Base-by-base conservation (phyloP, 2,888 invertebrate species). In the Torymus texanus region DNA sequence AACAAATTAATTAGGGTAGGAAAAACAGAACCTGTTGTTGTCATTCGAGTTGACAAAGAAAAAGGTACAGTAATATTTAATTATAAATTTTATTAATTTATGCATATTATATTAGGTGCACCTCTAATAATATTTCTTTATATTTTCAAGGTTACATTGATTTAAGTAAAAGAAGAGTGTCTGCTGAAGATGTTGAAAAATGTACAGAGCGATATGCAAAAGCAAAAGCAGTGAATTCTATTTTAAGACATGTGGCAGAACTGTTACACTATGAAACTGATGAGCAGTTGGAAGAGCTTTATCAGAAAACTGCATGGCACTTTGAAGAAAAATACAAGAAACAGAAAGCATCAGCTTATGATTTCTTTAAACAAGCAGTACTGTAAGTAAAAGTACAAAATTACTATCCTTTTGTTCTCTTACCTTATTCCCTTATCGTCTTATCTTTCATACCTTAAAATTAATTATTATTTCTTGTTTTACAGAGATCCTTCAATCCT, bases 1-100 rank as follows among this genome's bases (percentile, higher is more conserved):
- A 99, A 99, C 92, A 99, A 99, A 93, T 92, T 99, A 86, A 99
- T 99, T 90, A 94, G 99, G 85, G 98, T 99, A 71, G 99, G 99
- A 62, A 96, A 99, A 91, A 98, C 97, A 72, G 99, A 99, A 91
- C 99, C 98, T 41, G 99, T 99, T 16, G 98, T 99, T 66, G 99
- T 99, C 79, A 99, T 99, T 90, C 94, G 99, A 91, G 99, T 99
- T 24, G 99, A 99, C 91, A 98, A 98, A 92, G 98, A 99, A 87
- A 99, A 99, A 93, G 99, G 99, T 94, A 89, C 78, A 81, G 24
- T 61, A 56, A 62, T 68, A 58, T 58, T 58, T 51, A 62, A 62
- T 18, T 21, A 13, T 29, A 61, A 18, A 59, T 67, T 77, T 5
- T 24, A 51, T 10, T 55, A 61, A 12, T 2, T 41, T n/a, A n/a